phyloP scores from a whole-genome alignment of 2,113 vertebrate genomes.

The Aptenodytes forsteri region DNA sequence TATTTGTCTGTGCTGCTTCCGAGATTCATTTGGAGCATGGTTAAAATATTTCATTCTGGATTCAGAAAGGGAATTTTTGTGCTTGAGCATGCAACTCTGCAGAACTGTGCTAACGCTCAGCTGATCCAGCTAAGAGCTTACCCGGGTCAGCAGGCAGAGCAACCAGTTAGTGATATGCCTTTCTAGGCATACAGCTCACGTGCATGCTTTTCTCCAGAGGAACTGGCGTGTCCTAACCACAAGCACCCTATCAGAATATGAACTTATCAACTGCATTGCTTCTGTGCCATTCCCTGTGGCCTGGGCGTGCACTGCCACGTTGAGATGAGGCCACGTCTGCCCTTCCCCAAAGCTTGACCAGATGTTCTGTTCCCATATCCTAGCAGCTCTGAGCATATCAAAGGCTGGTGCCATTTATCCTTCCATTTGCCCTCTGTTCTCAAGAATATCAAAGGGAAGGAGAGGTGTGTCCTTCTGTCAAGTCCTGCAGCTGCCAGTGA shows the following conservation, averaged over 20 bases:
- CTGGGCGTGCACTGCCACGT: fast-evolving
- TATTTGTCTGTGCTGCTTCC: background rate
- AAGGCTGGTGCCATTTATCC: background rate
- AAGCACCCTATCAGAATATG: background rate
- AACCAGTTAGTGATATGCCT: background rate
- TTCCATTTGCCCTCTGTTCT: conserved; percentile 22
- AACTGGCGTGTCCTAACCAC: background rate
- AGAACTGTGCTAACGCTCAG: background rate
- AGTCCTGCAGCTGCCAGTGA: background rate
- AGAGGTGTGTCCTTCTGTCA: background rate
- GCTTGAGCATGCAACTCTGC: background rate
- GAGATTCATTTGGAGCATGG: background rate
- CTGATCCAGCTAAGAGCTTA: background rate
- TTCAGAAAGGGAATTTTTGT: background rate
- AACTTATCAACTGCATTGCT: background rate
- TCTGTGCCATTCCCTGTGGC: fast-evolving
- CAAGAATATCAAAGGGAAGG: conserved; percentile 20
- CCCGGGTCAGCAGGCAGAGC: background rate
- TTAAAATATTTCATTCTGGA: background rate
- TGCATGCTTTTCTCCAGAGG: background rate
- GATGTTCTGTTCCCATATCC: background rate
- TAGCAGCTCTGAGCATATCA: background rate
- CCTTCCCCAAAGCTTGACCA: background rate
- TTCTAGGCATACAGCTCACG: background rate
- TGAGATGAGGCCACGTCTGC: background rate